A percentile compares a stretch with the other conserved stretches of the same genome.
Conservation (phyloP, 2,888 invertebrate species). For the Nymphalis polychloros region DNA sequence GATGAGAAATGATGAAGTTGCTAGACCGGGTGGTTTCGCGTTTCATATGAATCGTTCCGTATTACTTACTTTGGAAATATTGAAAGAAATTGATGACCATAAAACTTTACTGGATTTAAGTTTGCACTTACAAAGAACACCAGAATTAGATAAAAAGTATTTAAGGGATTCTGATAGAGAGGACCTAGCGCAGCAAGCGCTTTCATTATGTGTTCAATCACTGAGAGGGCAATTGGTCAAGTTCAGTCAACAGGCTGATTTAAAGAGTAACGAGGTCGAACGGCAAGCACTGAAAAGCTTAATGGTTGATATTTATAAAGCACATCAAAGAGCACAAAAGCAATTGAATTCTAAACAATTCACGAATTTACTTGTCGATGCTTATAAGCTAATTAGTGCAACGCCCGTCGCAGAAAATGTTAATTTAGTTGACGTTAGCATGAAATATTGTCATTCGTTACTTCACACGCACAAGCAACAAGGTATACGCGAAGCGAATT, state of each 20-base stretch:
- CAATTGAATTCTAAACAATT: slow-evolving; percentile 83
- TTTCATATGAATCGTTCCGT: slow-evolving; percentile 95
- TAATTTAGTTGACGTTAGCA: slow-evolving; percentile 85
- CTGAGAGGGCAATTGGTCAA: slow-evolving; percentile 84
- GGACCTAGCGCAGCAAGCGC: slow-evolving; percentile 89
- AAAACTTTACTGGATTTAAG: slow-evolving; percentile 90
- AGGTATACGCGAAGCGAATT: slow-evolving; percentile 49
- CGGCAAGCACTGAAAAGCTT: slow-evolving; percentile 75
- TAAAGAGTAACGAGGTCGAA: slow-evolving; percentile 73
- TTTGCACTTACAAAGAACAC: slow-evolving; percentile 88
- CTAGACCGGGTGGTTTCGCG: slow-evolving; percentile 94
- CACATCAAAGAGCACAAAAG: slow-evolving; percentile 86
- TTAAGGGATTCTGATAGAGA: slow-evolving; percentile 92
- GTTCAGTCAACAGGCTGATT: slow-evolving; percentile 72
- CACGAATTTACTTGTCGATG: slow-evolving; percentile 84
- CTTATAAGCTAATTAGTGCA: slow-evolving; percentile 85
- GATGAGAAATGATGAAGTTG: slow-evolving; percentile 93
- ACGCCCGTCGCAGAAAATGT: slow-evolving; percentile 83
- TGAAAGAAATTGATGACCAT: slow-evolving; percentile 90
- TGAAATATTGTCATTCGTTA: slow-evolving; percentile 86
- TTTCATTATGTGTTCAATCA: slow-evolving; percentile 87
- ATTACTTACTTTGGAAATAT: slow-evolving; percentile 89
- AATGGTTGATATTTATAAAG: slow-evolving; percentile 83
- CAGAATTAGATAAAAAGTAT: slow-evolving; percentile 94
- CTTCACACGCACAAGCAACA: slow-evolving; percentile 62